Percentiles rank a stretch among this genome's conserved stretches.
phyloP scores from a whole-genome alignment of 2,888 invertebrate genomes.

The Matsumyia berberina region DNA sequence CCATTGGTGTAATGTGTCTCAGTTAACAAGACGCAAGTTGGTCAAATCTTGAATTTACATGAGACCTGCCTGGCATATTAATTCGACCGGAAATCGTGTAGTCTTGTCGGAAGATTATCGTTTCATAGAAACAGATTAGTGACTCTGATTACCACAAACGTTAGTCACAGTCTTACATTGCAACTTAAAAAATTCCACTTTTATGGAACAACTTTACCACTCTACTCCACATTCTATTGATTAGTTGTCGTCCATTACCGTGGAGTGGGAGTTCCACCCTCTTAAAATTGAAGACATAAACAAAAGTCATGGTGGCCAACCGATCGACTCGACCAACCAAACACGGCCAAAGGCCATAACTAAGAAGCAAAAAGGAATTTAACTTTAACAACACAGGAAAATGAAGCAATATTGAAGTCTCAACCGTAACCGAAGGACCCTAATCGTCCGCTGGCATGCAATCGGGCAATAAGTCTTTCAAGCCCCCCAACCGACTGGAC shows the following conservation, averaged over 20 bases:
- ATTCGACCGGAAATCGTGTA: slow-evolving; percentile 8
- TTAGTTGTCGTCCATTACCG: slow-evolving; percentile 13
- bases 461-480: slow-evolving; percentile 82
- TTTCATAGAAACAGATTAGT: not conserved
- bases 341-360: slow-evolving; percentile 6
- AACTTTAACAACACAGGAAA: slow-evolving; percentile 71
- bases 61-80: not conserved
- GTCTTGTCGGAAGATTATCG: not conserved
- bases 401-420: slow-evolving; percentile 70
- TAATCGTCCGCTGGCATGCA: slow-evolving; percentile 82
- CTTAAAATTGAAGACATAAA: slow-evolving; percentile 46
- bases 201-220: not conserved
- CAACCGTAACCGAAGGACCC: slow-evolving; percentile 76
- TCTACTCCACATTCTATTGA: slow-evolving; percentile 21
- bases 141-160: not conserved
- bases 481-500: slow-evolving; percentile 1
- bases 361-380: slow-evolving; percentile 48
- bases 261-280: not conserved
- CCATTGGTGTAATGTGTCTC: not conserved
- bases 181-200: not conserved
- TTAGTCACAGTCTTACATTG: not conserved
- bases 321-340: slow-evolving; percentile 44
- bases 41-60: not conserved
- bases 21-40: not conserved
- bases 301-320: slow-evolving; percentile 72